These are phyloP conservation scores for Amblyopsis rosae DNA, from an alignment of 2,113 vertebrate species.

Conservation along the genomic window DNA sequence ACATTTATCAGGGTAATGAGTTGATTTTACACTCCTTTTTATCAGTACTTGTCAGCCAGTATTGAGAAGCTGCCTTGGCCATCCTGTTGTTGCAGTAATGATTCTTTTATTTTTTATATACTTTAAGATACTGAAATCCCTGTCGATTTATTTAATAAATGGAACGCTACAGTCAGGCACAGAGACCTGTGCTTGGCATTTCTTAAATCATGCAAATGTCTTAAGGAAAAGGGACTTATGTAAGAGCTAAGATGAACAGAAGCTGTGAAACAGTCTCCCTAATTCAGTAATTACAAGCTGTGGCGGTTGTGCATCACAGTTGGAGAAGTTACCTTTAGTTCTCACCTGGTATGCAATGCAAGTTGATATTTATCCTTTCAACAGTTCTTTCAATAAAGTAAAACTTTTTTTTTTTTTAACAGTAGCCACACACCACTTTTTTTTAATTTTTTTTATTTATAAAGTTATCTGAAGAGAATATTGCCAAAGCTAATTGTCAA, in stretches of 20 bases:
- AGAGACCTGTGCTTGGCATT: constrained; percentile 44
- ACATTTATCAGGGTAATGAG: constrained; percentile 55
- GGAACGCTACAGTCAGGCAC: constrained; percentile 46
- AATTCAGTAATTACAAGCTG: constrained; percentile 5
- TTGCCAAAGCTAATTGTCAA: constrained; percentile 20
- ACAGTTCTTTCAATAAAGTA: constrained; percentile 35
- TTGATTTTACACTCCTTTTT: constrained; percentile 71
- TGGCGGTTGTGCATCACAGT: constrained; percentile 8
- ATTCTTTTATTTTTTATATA: constrained; percentile 35
- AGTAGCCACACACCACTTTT: constrained; percentile 45
- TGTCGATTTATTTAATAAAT: constrained; percentile 54
- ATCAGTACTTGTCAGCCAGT: constrained; percentile 71
- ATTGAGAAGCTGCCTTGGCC: constrained; percentile 77
- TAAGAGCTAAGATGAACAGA: constrained; percentile 1
- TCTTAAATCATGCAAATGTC: constrained; percentile 53
- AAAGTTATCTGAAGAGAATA: constrained; percentile 21
- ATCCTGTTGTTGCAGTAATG: constrained; percentile 50
- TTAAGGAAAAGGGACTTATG: constrained; percentile 36
- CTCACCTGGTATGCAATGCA: constrained; percentile 5
- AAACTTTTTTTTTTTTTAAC: constrained; percentile 24
- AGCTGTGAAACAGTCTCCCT: constrained; percentile 21
- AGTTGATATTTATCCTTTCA: constrained; percentile 21
- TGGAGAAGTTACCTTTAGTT: constrained; percentile 31
- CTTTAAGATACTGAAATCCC: constrained; percentile 50
- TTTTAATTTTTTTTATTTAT: too few species aligned